Conservation (phyloP, 1,140 invertebrate genomes). For the Ceratosolen fusciceps region DNA sequence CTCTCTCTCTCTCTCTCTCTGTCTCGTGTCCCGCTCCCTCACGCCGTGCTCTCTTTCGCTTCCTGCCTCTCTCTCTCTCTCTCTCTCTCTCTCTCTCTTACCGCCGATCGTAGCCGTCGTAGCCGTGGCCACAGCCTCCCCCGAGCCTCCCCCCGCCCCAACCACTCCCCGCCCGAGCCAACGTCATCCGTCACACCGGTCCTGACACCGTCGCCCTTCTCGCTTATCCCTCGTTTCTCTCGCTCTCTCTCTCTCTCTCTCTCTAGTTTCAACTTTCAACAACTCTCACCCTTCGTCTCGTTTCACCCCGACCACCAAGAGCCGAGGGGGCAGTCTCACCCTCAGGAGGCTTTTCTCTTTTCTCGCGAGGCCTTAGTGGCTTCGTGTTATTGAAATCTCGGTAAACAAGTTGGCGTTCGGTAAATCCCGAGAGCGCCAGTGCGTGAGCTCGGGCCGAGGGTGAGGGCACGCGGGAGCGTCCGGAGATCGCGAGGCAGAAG, state of each 20-base stretch:
- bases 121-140: background rate
- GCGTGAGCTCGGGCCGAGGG: background rate
- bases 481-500: background rate
- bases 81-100: background rate
- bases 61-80: too few relatives aligned
- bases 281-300: too few relatives aligned
- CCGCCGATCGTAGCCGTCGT: background rate
- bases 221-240: background rate
- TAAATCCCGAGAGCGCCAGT: background rate
- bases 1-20: background rate
- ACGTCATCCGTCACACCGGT: too few relatives aligned
- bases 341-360: slow-evolving; percentile 9
- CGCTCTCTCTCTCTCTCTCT: background rate
- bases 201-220: too few relatives aligned
- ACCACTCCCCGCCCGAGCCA: background rate
- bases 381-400: background rate
- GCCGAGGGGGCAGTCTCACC: too few relatives aligned
- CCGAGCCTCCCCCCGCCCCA: background rate
- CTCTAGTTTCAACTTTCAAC: background rate
- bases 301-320: too few relatives aligned
- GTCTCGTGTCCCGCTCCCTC: background rate
- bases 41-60: background rate
- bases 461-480: background rate
- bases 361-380: background rate
- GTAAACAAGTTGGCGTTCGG: slow-evolving; percentile 27